These are phyloP conservation scores for Melolontha melolontha DNA, from an alignment of 2,888 invertebrate species.

Conservation along the genomic window DNA sequence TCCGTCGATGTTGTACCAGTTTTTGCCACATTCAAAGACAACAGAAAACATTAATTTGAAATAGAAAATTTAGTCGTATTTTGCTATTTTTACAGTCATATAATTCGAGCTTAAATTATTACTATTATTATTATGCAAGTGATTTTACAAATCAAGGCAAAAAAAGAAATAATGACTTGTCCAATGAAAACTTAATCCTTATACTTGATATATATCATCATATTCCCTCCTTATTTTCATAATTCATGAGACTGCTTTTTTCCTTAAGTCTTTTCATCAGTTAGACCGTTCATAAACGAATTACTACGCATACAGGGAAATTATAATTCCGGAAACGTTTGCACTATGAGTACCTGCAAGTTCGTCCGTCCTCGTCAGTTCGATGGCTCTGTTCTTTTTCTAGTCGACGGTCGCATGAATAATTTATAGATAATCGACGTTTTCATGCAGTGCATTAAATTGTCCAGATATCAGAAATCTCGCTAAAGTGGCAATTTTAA, in stretches of 20 bases:
- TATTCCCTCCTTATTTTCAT: conserved; percentile 21
- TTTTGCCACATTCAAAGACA: too few relatives aligned
- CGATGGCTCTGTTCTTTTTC: not conserved
- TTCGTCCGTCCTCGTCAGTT: not conserved
- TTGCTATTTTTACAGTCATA: too few relatives aligned
- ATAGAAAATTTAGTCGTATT: too few relatives aligned
- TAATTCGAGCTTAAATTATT: too few relatives aligned
- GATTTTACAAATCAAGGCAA: too few relatives aligned
- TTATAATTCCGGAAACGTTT: not conserved
- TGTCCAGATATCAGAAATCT: conserved; percentile 33
- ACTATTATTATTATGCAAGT: too few relatives aligned
- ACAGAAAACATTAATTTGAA: too few relatives aligned
- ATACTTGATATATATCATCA: not conserved
- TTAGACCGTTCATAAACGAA: conserved; percentile 1
- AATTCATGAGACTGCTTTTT: conserved; percentile 27
- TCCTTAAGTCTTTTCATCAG: not conserved
- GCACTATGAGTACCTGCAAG: too few relatives aligned
- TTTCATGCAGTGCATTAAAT: conserved; percentile 38
- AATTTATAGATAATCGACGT: conserved; percentile 32
- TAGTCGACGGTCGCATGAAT: conserved; percentile 22
- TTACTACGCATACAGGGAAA: not conserved
- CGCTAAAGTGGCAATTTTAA: conserved; percentile 29
- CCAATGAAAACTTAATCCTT: not conserved
- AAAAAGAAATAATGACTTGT: not conserved
- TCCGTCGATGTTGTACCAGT: too few relatives aligned